Percentiles rank a stretch among this genome's conserved stretches.
Evolutionary conservation across 2,888 invertebrate genomes (phyloP).

Genomic region (Noctua fimbriata): DNA sequence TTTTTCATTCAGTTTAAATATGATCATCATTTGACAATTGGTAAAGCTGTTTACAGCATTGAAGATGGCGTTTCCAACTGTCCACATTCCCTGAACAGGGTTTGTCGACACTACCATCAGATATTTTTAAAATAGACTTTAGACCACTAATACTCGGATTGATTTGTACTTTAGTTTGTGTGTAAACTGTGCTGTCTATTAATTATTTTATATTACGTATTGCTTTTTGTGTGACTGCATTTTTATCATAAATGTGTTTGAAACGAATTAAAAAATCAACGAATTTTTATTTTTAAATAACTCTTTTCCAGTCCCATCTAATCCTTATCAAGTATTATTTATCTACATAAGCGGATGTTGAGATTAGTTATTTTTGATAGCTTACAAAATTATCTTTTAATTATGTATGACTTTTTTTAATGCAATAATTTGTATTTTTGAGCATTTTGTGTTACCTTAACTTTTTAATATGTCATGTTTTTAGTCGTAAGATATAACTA

Average conservation of each 20-base stretch:
- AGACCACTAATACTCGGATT: background rate
- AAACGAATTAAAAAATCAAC: background rate
- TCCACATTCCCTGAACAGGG: too few species aligned
- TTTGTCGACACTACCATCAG: too few species aligned
- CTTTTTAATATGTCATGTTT: background rate
- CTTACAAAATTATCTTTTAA: background rate
- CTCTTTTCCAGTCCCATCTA: background rate
- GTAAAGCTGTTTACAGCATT: too few species aligned
- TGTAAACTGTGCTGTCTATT: background rate
- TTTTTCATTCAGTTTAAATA: too few species aligned
- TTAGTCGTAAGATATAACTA: background rate
- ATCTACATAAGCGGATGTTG: background rate
- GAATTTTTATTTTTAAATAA: background rate
- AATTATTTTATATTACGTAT: background rate
- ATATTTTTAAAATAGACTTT: background rate
- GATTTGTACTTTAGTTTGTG: background rate
- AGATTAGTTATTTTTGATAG: background rate
- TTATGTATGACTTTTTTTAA: background rate
- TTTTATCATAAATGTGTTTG: background rate
- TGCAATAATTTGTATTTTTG: background rate
- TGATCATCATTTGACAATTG: too few species aligned
- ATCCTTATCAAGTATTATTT: background rate
- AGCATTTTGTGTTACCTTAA: background rate
- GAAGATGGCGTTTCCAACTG: too few species aligned
- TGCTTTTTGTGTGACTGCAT: background rate